Percentiles rank a stretch among this genome's conserved stretches.
Evolutionary conservation across 2,888 invertebrate genomes (phyloP).

Genomic region (Lepidonotus clava): DNA sequence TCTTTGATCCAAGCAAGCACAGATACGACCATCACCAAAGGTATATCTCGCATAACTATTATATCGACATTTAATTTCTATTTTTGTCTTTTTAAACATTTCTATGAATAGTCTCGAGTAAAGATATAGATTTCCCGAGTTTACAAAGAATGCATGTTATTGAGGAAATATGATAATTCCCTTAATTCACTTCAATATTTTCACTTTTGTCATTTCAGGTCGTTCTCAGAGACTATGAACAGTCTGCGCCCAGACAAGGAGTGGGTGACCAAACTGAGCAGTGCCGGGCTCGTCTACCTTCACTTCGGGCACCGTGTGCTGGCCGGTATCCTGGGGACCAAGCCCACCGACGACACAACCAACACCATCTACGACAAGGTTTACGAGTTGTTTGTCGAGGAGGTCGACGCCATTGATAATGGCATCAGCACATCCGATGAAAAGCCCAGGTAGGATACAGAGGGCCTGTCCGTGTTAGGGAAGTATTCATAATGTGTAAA

Average conservation of each 20-base stretch:
- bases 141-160: neutral
- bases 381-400: slow-evolving; percentile 93
- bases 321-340: slow-evolving; percentile 66
- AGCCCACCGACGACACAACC: slow-evolving; percentile 67
- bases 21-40: slow-evolving; percentile 97
- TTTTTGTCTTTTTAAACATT: neutral
- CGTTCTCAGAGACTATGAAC: slow-evolving; percentile 80
- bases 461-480: no score
- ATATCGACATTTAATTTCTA: neutral
- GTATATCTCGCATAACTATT: slow-evolving; percentile 76
- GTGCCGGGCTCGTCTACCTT: slow-evolving; percentile 95
- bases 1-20: slow-evolving; percentile 88
- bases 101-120: no score
- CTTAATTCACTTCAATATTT: neutral
- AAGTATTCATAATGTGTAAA: slow-evolving; percentile 84
- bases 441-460: slow-evolving; percentile 77
- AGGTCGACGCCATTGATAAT: slow-evolving; percentile 98
- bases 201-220: slow-evolving; percentile 70
- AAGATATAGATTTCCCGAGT: neutral
- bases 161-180: neutral
- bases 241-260: slow-evolving; percentile 73
- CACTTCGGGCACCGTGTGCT: slow-evolving; percentile 91
- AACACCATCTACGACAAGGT: slow-evolving; percentile 83
- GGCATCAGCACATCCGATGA: slow-evolving; percentile 92
- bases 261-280: slow-evolving; percentile 88